Conservation (phyloP, 1,140 invertebrate species). For the Acromyrmex charruanus region DNA sequence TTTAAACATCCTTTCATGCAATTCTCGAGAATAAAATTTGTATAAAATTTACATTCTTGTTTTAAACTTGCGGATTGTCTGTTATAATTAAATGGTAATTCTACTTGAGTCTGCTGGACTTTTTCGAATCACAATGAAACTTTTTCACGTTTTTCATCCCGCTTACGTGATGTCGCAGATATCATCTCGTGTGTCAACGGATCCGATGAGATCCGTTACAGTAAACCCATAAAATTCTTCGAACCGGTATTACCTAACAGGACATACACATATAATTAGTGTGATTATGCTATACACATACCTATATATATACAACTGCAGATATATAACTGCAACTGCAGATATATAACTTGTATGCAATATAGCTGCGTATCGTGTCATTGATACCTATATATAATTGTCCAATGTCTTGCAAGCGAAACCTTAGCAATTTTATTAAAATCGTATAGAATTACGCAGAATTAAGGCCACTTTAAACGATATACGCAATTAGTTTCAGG, state of each 20-base stretch:
- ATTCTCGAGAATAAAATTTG: slow-evolving; percentile 3
- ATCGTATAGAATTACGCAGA: slow-evolving; percentile 1
- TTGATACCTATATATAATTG: neutral
- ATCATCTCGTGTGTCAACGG: neutral
- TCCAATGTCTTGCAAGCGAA: neutral
- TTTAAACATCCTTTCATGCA: neutral
- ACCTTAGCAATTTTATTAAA: neutral
- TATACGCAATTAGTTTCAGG: neutral
- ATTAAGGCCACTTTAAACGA: neutral
- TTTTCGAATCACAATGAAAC: neutral
- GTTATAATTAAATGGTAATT: neutral
- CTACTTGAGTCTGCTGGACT: neutral
- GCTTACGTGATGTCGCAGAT: neutral
- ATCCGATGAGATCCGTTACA: neutral
- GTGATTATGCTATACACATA: neutral
- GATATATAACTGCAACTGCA: neutral
- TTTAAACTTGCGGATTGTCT: neutral
- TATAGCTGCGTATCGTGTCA: neutral
- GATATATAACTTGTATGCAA: neutral
- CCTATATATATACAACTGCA: too few species aligned
- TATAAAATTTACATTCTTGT: neutral
- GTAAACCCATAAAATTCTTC: slow-evolving; percentile 1
- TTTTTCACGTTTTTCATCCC: neutral
- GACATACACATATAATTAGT: slow-evolving; percentile 3
- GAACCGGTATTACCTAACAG: slow-evolving; percentile 31